Evolutionary conservation across 2,797 vertebrate species (phyloP), one percentile per base, ranked within the genome.

Genomic region (Acrossocheilus fasciatus): DNA sequence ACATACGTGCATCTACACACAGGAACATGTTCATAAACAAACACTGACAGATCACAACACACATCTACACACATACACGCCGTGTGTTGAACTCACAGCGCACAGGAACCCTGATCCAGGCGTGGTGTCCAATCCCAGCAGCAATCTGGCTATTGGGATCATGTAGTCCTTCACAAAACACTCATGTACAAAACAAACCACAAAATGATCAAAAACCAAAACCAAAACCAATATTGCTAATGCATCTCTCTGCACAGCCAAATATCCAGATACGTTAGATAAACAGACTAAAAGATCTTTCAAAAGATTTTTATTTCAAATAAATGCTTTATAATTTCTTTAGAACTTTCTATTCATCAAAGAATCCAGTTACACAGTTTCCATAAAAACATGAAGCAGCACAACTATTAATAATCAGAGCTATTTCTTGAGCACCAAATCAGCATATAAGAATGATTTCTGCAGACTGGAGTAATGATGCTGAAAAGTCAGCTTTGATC

Each of bases 161-260:
- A 97, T 96, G 93, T 96, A 97, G 92, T 96, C 96, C 92, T 96
- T 97, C 87, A 97, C 96, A 89, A 96, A 96, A 85, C 96, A 96
- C 96, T 97, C 89, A 90, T 23, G 89, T 20, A 87, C 79, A 92
- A 91, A 81, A 52, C 89, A 26, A 36, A 52, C 14, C 10, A 89
- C 18, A 57, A 57, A 43, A 50, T 57, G 18, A 74, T 15, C 20
- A 10, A 34, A 69, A 43, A 39, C 78, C 34, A 66, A 54, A 20
- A 52, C 6, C 70, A 15, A 54, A 20, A 52, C 6, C 70, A 15
- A 4, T 20, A 18, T 68, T 9, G 36, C 66, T 68, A 68, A 68
- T 4, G 30, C 15, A 68, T 68, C 64, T 17, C 14, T 36, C 64
- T 68, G 30, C 64, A 36, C 15, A 66, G 30, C 15, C 30, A 17